phyloP scores from a whole-genome alignment of 2,113 vertebrate genomes.

The Pardalotus punctatus region DNA sequence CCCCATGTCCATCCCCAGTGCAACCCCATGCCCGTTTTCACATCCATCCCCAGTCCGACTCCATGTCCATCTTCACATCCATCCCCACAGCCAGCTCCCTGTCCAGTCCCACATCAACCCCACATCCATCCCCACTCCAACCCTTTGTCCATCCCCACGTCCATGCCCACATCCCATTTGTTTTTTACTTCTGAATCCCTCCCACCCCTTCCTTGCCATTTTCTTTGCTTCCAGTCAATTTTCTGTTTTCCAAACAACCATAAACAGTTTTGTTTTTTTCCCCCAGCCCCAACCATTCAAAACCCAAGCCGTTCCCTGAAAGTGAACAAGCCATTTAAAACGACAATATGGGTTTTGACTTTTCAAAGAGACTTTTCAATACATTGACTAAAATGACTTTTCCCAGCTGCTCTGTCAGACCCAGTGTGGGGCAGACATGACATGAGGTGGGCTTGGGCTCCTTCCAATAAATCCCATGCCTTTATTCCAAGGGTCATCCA shows the following conservation, averaged over 20 bases:
- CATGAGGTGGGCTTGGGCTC: background rate
- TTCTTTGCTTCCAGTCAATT: background rate
- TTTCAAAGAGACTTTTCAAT: background rate
- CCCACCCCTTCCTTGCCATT: background rate
- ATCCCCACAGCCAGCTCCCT: no score
- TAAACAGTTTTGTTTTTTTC: rapidly evolving
- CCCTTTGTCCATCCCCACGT: background rate
- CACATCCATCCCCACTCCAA: background rate
- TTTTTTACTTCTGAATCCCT: background rate
- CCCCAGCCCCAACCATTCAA: rapidly evolving
- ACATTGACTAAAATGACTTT: rapidly evolving
- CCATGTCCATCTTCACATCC: background rate
- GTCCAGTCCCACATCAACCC: background rate
- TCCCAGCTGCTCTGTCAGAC: background rate
- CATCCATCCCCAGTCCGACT: background rate
- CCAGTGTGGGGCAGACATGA: rapidly evolving
- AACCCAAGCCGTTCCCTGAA: background rate
- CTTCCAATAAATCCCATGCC: rapidly evolving
- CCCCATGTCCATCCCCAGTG: rapidly evolving
- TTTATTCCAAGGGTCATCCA: rapidly evolving
- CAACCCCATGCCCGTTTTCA: background rate
- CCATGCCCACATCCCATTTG: background rate
- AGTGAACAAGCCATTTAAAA: rapidly evolving
- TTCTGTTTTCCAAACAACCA: background rate
- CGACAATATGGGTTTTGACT: rapidly evolving